Evolutionary conservation across 2,797 vertebrate species (phyloP).

Genomic region (Merluccius polli): DNA sequence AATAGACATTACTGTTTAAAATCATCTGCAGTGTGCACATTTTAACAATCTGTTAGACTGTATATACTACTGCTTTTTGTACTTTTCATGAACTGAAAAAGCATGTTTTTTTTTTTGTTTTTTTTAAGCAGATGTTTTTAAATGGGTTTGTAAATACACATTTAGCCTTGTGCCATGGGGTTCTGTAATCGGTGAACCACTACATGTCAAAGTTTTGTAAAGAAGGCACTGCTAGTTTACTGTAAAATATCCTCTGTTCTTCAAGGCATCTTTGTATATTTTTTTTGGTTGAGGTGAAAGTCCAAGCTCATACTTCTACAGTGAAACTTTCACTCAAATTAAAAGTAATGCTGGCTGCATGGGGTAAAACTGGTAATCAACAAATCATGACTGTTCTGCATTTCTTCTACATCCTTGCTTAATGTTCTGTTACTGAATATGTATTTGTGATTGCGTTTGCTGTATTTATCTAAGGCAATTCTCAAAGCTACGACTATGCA

Average conservation of each 20-base stretch:
- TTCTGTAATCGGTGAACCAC: constrained; percentile 51
- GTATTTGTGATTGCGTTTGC: constrained; percentile 29
- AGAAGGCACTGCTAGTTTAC: not conserved
- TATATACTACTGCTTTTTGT: constrained; percentile 52
- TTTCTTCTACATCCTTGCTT: constrained; percentile 25
- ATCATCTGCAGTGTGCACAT: constrained; percentile 40
- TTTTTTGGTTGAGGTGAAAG: constrained; percentile 15
- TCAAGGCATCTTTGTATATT: constrained; percentile 6
- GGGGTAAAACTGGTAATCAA: constrained; percentile 8
- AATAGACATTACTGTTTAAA: constrained; percentile 32
- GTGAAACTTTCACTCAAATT: not conserved
- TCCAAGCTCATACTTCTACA: constrained; percentile 10
- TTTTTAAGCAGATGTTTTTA: constrained; percentile 43
- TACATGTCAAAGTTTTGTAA: constrained; percentile 35
- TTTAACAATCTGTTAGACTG: constrained; percentile 32
- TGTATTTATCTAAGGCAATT: constrained; percentile 50
- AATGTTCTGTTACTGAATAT: constrained; percentile 28
- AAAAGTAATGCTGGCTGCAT: not conserved
- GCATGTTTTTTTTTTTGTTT: constrained; percentile 49
- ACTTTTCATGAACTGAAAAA: constrained; percentile 42
- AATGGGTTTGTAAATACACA: constrained; percentile 54
- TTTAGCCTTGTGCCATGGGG: constrained; percentile 40
- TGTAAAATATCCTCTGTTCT: not conserved
- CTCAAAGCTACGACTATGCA: constrained; percentile 71
- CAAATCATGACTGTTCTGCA: constrained; percentile 5